These are phyloP conservation scores for Leptoteleia sp. DNA, from an alignment of 1,140 invertebrate genomes.

Conservation along the genomic window DNA sequence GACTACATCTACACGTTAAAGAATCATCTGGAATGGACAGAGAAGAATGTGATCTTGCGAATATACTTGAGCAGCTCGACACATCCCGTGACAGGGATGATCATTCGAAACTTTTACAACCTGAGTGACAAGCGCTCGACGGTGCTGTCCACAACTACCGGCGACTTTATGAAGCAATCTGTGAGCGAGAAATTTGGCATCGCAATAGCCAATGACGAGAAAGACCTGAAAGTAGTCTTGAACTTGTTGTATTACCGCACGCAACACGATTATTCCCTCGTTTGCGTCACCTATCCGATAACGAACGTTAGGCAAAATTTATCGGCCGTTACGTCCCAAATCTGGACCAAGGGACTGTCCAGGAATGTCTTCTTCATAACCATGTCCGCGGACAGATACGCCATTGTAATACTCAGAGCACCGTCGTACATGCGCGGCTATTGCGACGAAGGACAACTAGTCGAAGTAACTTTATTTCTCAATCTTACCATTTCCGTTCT, in stretches of 20 bases:
- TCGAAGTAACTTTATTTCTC: constrained; percentile 33
- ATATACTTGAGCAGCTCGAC: constrained; percentile 33
- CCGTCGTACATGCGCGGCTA: constrained; percentile 16
- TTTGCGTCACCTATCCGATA: constrained; percentile 53
- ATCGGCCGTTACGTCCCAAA: constrained; percentile 32
- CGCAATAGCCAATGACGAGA: constrained; percentile 42
- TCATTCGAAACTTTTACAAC: constrained; percentile 40
- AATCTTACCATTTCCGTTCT: too few species aligned
- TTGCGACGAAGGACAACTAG: constrained; percentile 36
- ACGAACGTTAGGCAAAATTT: constrained; percentile 31
- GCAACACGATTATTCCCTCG: constrained; percentile 48
- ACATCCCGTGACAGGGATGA: constrained; percentile 12
- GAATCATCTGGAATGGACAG: constrained; percentile 22
- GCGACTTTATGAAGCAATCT: constrained; percentile 22
- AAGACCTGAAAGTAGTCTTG: constrained; percentile 35
- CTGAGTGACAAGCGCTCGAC: constrained; percentile 20
- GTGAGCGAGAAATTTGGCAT: constrained; percentile 47
- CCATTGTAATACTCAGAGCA: constrained; percentile 31
- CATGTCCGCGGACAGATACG: constrained; percentile 29
- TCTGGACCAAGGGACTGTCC: constrained; percentile 65
- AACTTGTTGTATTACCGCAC: constrained; percentile 38
- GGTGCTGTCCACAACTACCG: constrained; percentile 25
- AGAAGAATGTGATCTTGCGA: constrained; percentile 42
- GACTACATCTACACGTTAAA: constrained; percentile 34
- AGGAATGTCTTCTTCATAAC: constrained; percentile 61